Conservation (phyloP, 2,113 vertebrate species). For the Protomyctophum bolini region DNA sequence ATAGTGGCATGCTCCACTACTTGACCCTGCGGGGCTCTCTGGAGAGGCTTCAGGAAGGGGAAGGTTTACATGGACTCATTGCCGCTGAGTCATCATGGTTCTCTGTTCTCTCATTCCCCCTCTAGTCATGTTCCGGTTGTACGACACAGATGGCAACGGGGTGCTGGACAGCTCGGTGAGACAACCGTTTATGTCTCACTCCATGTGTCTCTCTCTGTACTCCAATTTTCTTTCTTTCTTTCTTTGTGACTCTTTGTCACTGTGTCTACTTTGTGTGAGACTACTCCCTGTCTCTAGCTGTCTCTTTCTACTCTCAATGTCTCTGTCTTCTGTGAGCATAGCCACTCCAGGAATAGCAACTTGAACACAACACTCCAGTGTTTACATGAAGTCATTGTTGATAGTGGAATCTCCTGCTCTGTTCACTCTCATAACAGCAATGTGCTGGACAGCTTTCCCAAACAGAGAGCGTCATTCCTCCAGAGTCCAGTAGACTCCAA, state of each 20-base stretch:
- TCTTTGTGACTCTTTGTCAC: not conserved
- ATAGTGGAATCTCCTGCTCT: not conserved
- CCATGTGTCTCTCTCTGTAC: not conserved
- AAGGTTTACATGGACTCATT: slow-evolving; percentile 18
- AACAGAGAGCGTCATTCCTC: not conserved
- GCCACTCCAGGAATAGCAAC: slow-evolving; percentile 34
- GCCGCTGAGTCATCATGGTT: slow-evolving; percentile 42
- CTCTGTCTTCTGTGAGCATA: not conserved
- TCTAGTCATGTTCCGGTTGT: slow-evolving; percentile 95
- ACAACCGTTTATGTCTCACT: not conserved
- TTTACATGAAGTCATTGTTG: slow-evolving; percentile 39
- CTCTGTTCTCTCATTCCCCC: slow-evolving; percentile 52
- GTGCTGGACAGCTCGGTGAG: slow-evolving; percentile 93
- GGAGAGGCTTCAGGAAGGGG: slow-evolving; percentile 9
- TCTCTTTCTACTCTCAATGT: not conserved
- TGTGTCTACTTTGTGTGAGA: not conserved
- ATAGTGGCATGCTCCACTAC: slow-evolving; percentile 14
- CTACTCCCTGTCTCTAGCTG: not conserved
- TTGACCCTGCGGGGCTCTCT: slow-evolving; percentile 17
- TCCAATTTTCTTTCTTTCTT: not conserved
- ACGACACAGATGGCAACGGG: slow-evolving; percentile 91
- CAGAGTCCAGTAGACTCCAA: not conserved
- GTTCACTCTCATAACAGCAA: slow-evolving; percentile 26
- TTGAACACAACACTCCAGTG: slow-evolving; percentile 5
- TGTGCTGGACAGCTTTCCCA: slow-evolving; percentile 1